phyloP scores from a whole-genome alignment of 2,797 vertebrate species.

The Lagocephalus sceleratus region DNA sequence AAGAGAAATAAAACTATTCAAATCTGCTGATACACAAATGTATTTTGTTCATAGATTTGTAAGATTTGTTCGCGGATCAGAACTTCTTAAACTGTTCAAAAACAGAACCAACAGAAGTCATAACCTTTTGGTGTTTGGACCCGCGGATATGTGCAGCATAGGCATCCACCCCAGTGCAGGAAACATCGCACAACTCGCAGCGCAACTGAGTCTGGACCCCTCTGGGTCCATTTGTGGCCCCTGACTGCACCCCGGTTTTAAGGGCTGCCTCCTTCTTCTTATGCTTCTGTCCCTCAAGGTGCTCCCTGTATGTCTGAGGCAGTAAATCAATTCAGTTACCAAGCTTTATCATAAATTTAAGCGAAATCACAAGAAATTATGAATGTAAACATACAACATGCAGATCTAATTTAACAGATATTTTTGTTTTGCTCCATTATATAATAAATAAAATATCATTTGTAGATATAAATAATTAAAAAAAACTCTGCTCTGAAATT shows the following conservation, averaged over 20 bases:
- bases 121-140: conserved; percentile 82
- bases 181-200: conserved; percentile 82
- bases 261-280: conserved; percentile 82
- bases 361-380: no score
- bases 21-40: conserved; percentile 29
- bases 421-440: background rate
- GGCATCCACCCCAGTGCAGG: conserved; percentile 79
- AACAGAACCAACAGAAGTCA: background rate
- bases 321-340: conserved; percentile 8
- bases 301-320: conserved; percentile 80
- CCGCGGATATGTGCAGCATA: conserved; percentile 73
- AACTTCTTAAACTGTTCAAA: background rate
- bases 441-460: background rate
- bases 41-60: conserved; percentile 21
- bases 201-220: conserved; percentile 75
- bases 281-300: conserved; percentile 85
- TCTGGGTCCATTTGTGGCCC: conserved; percentile 49
- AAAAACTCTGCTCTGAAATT: background rate
- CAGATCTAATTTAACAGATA: background rate
- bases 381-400: background rate
- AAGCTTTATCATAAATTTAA: background rate
- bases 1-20: conserved; percentile 21
- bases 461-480: background rate
- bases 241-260: conserved; percentile 67
- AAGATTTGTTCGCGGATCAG: no score